phyloP scores from a whole-genome alignment of 35 echinoderm and acorn worm genomes.

The Patiria miniata region DNA sequence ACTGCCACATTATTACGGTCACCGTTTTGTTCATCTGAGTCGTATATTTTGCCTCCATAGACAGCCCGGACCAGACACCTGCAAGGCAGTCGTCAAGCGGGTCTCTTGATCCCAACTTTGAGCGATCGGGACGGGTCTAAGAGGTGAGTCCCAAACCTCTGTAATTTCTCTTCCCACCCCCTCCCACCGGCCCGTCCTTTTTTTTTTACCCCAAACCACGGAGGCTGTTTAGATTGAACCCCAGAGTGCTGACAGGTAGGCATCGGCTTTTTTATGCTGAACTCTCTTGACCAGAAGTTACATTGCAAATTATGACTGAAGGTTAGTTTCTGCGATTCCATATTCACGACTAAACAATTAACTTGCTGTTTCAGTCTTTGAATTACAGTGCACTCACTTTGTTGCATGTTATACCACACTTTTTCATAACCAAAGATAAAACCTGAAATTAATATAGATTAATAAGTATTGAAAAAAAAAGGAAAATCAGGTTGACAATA shows the following conservation, averaged over 20 bases:
- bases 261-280: background rate
- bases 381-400: background rate
- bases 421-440: too few species aligned
- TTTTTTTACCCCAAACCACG: background rate
- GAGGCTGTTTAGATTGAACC: constrained; percentile 14
- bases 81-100: background rate
- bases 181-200: background rate
- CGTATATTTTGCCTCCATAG: constrained; percentile 13
- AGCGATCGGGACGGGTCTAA: background rate
- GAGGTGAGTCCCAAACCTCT: background rate
- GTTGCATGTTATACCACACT: background rate
- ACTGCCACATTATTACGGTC: too few species aligned
- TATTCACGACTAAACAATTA: too few species aligned
- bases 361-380: background rate
- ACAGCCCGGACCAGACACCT: constrained; percentile 16
- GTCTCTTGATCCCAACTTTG: constrained; percentile 6
- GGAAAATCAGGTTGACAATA: too few species aligned
- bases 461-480: too few species aligned
- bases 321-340: background rate
- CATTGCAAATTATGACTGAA: background rate
- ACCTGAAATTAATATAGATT: too few species aligned
- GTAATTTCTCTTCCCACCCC: background rate
- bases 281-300: background rate
- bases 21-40: background rate
- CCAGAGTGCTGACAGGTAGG: background rate